phyloP scores from a whole-genome alignment of 2,888 invertebrate species.

The Tinea semifulvella region DNA sequence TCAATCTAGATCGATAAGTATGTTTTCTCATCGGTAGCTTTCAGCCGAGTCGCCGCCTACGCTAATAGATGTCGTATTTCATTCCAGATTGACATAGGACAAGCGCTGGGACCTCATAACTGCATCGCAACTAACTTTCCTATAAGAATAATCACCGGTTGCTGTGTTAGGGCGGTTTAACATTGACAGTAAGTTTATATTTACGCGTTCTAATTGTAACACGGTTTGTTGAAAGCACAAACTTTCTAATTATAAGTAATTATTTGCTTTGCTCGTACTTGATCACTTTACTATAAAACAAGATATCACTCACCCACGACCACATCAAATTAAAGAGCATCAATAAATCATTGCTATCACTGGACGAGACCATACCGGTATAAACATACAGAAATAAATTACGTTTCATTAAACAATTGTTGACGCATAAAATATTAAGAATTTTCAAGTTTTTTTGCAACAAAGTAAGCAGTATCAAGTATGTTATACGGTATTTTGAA shows the following conservation, averaged over 20 bases:
- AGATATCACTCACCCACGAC: too few relatives aligned
- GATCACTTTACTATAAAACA: background rate
- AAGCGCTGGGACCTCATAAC: constrained; percentile 17
- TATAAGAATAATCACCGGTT: constrained; percentile 14
- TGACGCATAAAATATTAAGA: too few relatives aligned
- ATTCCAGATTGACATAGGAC: constrained; percentile 20
- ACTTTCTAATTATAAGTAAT: constrained; percentile 13
- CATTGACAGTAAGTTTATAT: constrained; percentile 13
- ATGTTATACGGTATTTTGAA: background rate
- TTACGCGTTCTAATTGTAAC: constrained; percentile 13
- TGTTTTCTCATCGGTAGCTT: constrained; percentile 12
- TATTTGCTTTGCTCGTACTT: constrained; percentile 4
- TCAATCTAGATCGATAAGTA: constrained; percentile 13
- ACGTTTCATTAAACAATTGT: too few relatives aligned
- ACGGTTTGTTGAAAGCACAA: constrained; percentile 11
- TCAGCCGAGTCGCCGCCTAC: constrained; percentile 17
- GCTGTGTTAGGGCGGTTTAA: constrained; percentile 12
- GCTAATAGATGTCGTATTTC: constrained; percentile 21
- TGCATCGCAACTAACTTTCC: constrained; percentile 15
- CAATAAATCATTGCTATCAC: too few relatives aligned
- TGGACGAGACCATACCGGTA: too few relatives aligned
- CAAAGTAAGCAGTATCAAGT: background rate
- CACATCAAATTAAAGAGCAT: too few relatives aligned
- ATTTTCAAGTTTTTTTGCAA: background rate
- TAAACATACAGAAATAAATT: too few relatives aligned